Percentiles rank a stretch among this genome's conserved stretches.
Evolutionary conservation across 2,113 vertebrate species (phyloP).

Genomic region (Melanerpes aurifrons): DNA sequence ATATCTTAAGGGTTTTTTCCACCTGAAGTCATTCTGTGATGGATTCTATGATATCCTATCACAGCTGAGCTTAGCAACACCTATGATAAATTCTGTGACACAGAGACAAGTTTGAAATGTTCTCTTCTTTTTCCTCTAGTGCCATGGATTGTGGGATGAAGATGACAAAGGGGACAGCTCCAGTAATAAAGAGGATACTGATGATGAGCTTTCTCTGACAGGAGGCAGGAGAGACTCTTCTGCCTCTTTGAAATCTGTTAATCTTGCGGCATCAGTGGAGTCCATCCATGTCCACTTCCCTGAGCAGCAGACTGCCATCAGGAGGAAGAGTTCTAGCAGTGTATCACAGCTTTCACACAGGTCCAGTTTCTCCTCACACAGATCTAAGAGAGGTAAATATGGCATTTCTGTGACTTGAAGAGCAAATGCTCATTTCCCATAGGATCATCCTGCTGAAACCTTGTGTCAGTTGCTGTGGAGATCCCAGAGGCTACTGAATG

Average conservation of each 20-base stretch:
- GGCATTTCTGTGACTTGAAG: neutral
- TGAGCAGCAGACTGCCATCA: constrained; percentile 82
- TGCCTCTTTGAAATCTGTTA: constrained; percentile 86
- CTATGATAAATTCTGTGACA: neutral
- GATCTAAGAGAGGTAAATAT: constrained; percentile 88
- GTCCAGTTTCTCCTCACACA: constrained; percentile 86
- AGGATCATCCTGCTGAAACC: neutral
- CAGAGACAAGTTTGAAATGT: neutral
- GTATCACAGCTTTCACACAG: constrained; percentile 83
- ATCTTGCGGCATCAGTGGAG: constrained; percentile 86
- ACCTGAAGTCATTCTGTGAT: neutral
- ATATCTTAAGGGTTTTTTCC: neutral
- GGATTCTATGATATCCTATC: neutral
- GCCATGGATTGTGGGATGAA: constrained; percentile 96
- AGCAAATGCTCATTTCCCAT: neutral
- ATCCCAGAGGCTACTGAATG: neutral
- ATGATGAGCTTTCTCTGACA: constrained; percentile 80
- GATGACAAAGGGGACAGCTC: constrained; percentile 82
- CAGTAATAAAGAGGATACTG: constrained; percentile 80
- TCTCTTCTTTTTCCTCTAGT: constrained; percentile 75
- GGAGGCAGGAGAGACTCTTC: constrained; percentile 81
- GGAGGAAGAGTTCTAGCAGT: constrained; percentile 87
- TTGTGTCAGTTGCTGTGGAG: neutral
- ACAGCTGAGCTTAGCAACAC: neutral
- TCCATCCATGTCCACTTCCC: constrained; percentile 86